phyloP scores from a whole-genome alignment of 2,113 vertebrate genomes.

The Gadus chalcogrammus region DNA sequence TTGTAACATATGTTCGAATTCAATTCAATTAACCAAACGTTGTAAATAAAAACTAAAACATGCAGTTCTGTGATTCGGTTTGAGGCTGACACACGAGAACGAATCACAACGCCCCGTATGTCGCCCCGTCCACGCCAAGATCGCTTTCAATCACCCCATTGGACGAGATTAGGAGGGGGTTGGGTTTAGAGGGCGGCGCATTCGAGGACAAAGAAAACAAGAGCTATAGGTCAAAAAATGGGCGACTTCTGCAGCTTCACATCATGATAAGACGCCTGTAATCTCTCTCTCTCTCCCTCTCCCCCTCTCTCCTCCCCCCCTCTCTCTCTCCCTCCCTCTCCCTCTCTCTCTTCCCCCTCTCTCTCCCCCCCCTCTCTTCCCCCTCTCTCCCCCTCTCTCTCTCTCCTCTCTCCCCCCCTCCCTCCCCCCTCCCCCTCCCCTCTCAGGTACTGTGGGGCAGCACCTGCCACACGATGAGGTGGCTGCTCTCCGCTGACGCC shows the following conservation, averaged over 20 bases:
- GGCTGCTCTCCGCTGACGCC: conserved; percentile 94
- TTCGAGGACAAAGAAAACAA: conserved; percentile 45
- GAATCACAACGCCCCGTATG: background rate
- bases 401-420: too few relatives aligned
- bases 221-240: conserved; percentile 39
- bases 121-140: background rate
- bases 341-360: background rate
- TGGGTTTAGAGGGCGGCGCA: background rate
- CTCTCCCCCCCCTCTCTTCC: conserved; percentile 3
- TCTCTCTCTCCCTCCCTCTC: background rate
- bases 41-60: conserved; percentile 54
- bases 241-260: background rate
- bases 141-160: conserved; percentile 20
- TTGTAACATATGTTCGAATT: conserved; percentile 10
- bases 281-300: conserved; percentile 11
- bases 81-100: conserved; percentile 4
- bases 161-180: background rate
- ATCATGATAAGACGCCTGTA: background rate
- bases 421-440: too few relatives aligned
- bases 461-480: conserved; percentile 97
- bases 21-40: conserved; percentile 28
- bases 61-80: conserved; percentile 65
- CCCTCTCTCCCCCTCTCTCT: background rate
- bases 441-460: conserved; percentile 77
- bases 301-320: too few relatives aligned